phyloP scores from a whole-genome alignment of 2,888 invertebrate species.

The Sylvicola cinctus region DNA sequence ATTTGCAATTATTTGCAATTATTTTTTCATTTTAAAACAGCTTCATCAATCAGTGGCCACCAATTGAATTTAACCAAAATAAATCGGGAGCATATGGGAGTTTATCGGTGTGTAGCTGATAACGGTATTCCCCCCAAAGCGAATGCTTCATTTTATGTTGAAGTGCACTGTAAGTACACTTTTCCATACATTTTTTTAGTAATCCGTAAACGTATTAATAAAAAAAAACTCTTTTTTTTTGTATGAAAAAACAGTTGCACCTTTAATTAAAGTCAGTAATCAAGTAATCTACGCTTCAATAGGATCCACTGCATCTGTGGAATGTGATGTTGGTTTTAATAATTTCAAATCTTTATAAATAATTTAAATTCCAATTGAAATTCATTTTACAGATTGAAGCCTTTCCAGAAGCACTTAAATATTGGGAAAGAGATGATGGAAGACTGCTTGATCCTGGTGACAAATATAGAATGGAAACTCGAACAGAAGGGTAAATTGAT shows the following conservation, averaged over 20 bases:
- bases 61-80: slow-evolving; percentile 58
- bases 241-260: slow-evolving; percentile 50
- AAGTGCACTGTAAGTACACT: slow-evolving; percentile 66
- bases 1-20: neutral
- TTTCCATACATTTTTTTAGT: neutral
- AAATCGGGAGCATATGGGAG: slow-evolving; percentile 50
- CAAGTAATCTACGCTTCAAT: slow-evolving; percentile 52
- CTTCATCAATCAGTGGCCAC: slow-evolving; percentile 52
- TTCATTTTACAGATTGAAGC: slow-evolving; percentile 43
- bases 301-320: slow-evolving; percentile 46
- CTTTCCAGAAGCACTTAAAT: slow-evolving; percentile 64
- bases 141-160: slow-evolving; percentile 60
- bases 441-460: slow-evolving; percentile 43
- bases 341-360: neutral
- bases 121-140: slow-evolving; percentile 74
- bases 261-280: slow-evolving; percentile 58
- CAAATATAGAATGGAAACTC: slow-evolving; percentile 39
- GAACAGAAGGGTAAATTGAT: slow-evolving; percentile 24
- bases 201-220: neutral
- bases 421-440: slow-evolving; percentile 73
- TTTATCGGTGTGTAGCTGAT: slow-evolving; percentile 52
- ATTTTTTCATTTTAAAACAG: too few species aligned
- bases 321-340: slow-evolving; percentile 41
- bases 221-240: neutral
- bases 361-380: slow-evolving; percentile 1